Evolutionary conservation across 2,113 vertebrate genomes (phyloP).

Genomic region (Malurus cyaneus): DNA sequence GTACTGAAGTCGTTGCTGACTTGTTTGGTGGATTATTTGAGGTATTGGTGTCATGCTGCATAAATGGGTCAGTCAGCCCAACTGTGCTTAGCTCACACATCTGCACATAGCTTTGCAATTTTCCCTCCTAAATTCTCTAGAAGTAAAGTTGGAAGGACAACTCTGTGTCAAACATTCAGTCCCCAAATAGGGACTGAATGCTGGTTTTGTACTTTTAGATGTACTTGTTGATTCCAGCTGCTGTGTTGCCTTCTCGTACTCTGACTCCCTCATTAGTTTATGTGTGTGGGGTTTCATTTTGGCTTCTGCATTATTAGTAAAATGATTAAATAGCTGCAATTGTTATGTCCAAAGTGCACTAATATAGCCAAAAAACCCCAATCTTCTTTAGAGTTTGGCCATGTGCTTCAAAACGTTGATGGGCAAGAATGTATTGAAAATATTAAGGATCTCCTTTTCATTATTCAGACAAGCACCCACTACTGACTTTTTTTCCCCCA

Average conservation of each 20-base stretch:
- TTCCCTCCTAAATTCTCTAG: not conserved
- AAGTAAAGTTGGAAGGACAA: not conserved
- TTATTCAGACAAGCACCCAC: not conserved
- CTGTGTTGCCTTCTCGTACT: not conserved
- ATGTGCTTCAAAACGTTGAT: not conserved
- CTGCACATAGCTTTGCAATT: not conserved
- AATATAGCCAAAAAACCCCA: not conserved
- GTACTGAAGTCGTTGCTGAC: not conserved
- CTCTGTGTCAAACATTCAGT: not conserved
- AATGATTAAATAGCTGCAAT: not conserved
- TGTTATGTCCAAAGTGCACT: not conserved
- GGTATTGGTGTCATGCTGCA: not conserved
- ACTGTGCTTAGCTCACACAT: not conserved
- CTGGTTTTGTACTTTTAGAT: not conserved
- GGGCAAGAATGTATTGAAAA: not conserved
- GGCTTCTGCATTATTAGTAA: not conserved
- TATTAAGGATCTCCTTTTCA: not conserved
- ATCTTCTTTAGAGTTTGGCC: not conserved
- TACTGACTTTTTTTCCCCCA: fast-evolving
- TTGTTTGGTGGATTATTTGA: not conserved
- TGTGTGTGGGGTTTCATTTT: not conserved
- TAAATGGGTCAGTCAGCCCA: not conserved
- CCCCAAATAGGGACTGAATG: not conserved
- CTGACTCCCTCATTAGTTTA: not conserved
- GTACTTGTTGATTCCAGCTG: not conserved